Evolutionary conservation across 1,140 invertebrate species (phyloP), one percentile per base, ranked within the genome.

Genomic region (Micrasema minimum): DNA sequence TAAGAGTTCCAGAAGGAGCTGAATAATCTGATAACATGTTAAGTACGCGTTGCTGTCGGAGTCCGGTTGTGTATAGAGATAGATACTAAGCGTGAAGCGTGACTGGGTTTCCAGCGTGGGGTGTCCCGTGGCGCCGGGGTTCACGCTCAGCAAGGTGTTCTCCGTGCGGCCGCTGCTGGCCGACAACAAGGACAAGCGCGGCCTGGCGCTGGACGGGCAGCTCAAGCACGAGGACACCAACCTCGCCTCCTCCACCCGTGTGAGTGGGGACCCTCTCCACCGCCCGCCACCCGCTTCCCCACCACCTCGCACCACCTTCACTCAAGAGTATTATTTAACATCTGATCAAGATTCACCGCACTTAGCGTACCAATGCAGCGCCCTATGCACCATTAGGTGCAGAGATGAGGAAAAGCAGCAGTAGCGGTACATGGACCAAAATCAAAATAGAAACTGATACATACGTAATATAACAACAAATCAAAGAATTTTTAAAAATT

Each of bases 141-240:
- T 98, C 87, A 97, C 96, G 76, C 87, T 98, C 77, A 99, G 96
- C 84, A 99, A 99, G 89, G 97, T 99, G 74, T 99, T 97, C 85
- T 91, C 92, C 74, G 83, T 99, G 80, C 96, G 92, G 78, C 98
- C 98, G 55, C 89, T 98, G 74, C 88, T 99, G 76, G 92, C 92
- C 78, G 97, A 99, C 87, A 99, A 99, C 87, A 97, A 98, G 86
- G 96, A 99, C 88, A 99, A 99, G 85, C 92, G 97, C 87, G 98
- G 98, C 26, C 88, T 99, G 67, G 98, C 98, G 69, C 88, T 99
- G 61, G 98, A 99, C 84, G 98, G 98, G 46, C 97, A 99, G 85
- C 90, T 99, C 76, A 99, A 99, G 85, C 96, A 99, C 84, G 97
- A 99, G 87, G 98, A 99, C 86, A 99, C 98, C 78, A 99, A 99